Base-by-base conservation (phyloP, 2,888 invertebrate genomes). In the Cantharis rustica region DNA sequence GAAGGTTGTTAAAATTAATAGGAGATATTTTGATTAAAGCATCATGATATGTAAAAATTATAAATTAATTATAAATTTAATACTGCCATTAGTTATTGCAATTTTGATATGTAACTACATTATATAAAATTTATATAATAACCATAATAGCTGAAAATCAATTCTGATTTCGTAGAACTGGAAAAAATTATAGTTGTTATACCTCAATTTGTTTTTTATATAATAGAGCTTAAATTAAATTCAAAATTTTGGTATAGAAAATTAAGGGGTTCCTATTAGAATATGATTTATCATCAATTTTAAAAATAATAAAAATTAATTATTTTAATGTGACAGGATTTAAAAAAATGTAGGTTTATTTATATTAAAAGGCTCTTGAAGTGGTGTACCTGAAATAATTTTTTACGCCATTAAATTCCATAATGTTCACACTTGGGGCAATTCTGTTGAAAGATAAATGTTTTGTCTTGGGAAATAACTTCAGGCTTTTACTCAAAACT, bases 391-490 rank as follows among this genome's bases (percentile, higher is more conserved):
- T 47, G 47, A 47, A 47, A n/a, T 47, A 13, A 47, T 47, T 47
- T 47, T 47, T 47, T 47, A 47, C 47, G n/a, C 64, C 15, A 66
- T 20, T 66, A 17, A 10, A 20, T 66, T 20, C n/a, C n/a, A 66
- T 66, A 66, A 66, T 66, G 64, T 66, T 66, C 64, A 66, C 64
- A 66, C 64, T 66, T n/a, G 64, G 23, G 64, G 64, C 64, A 20
- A 66, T 66, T 47, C 5, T 3, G 31, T 31, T 61, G 31, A 69
- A 73, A 73, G 73, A 73, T 73, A 69, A 73, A 73, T 73, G 73
- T 69, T 73, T 73, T 69, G 17, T 70, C 74, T 31, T 75, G 74
- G 74, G 74, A 75, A 75, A 70, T 61, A 27, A 71, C 70, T 71
- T 26, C 16, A 75, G 70, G 73, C 69, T 64, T n/a, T 73, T 69